A percentile compares a stretch with the other conserved stretches of the same genome.
phyloP scores from a whole-genome alignment of 2,888 invertebrate genomes.

The Hymenopus coronatus region DNA sequence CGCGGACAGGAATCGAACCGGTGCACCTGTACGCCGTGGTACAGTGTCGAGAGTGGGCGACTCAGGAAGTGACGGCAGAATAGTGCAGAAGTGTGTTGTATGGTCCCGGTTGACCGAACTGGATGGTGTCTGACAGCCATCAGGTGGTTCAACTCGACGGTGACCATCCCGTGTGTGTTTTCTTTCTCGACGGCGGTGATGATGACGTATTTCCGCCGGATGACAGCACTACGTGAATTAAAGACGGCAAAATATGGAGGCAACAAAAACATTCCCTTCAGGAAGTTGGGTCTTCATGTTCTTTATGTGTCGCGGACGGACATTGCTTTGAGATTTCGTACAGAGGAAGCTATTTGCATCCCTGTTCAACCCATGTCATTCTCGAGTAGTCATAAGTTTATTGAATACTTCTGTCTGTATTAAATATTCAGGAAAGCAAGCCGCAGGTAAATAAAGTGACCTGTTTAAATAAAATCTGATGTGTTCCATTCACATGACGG shows the following conservation, averaged over 20 bases:
- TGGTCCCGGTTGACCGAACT: neutral
- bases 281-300: neutral
- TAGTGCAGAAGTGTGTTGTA: neutral
- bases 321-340: neutral
- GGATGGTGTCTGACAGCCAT: neutral
- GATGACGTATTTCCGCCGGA: constrained; percentile 11
- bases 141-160: neutral
- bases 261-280: neutral
- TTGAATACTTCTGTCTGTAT: neutral
- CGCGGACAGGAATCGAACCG: neutral
- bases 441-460: too few species aligned
- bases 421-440: neutral
- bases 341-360: neutral
- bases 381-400: neutral
- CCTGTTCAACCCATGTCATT: neutral
- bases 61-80: constrained; percentile 1
- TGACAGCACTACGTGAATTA: neutral
- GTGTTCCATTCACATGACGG: too few species aligned
- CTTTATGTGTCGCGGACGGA: neutral
- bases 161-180: neutral
- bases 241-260: neutral
- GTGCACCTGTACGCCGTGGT: neutral
- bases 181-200: neutral
- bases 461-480: too few species aligned
- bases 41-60: neutral